Base-by-base conservation (phyloP, 2,888 invertebrate genomes). In the Dichetophora obliterata region DNA sequence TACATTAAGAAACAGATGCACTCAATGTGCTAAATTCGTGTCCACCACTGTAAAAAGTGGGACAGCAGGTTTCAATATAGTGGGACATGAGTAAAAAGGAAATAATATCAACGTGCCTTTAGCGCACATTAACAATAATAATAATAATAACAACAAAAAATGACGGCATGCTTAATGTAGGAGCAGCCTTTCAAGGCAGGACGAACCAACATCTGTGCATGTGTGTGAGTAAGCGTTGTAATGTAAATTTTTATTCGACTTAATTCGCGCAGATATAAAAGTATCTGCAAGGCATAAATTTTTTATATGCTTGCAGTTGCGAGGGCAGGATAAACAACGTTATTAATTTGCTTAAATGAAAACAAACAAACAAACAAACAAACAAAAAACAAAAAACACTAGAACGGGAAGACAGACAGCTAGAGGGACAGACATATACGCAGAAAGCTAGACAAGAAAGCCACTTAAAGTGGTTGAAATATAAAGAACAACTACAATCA, bases 291-390 rank as follows among this genome's bases (percentile, higher is more conserved):
- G 57, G 31, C 61, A 73, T 73, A 63, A 63, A 63, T 61, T 73
- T 34, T 14, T 14, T 11, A 37, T 27, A 66, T 14, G 22, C 43
- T 59, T 24, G 27, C 31, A 70, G 37, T 27, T 57, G n/a, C 31
- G 57, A 27, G 16, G 34, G 57, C 54, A 37, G 73, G 63, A 63
- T 48, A 73, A 73, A 48, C 63, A 73, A 48, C 50, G 63, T 50
- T 73, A 61, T 73, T 73, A 73, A 61, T 73, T 73, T 73, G 73
- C 61, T 61, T 63, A 73, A 61, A 73, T n/a, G 73, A 61, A 63
- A 63, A 63, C 27, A 63, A 63, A 63, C 31, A 31, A 31, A n/a
- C n/a, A n/a, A n/a, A n/a, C n/a, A n/a, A n/a, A n/a, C n/a, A n/a
- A n/a, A n/a, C n/a, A n/a, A n/a, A n/a, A n/a, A n/a, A n/a, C n/a